These are phyloP conservation scores for Platycercus adscitus DNA, from an alignment of 2,113 vertebrate genomes.

Conservation along the genomic window DNA sequence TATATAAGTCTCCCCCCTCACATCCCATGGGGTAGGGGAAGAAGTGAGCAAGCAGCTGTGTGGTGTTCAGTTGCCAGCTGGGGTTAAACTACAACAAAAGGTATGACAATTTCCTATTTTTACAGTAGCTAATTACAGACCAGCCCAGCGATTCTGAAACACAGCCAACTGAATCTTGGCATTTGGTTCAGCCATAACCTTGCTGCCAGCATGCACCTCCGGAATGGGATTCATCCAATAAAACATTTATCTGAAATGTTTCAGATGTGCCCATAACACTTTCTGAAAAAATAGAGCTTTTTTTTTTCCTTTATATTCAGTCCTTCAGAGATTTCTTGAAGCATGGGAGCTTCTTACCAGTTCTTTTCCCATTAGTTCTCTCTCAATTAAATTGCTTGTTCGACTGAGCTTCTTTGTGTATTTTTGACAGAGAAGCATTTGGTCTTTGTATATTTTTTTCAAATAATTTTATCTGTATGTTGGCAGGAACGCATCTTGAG, in stretches of 20 bases:
- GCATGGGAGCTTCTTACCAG: neutral
- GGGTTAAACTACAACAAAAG: neutral
- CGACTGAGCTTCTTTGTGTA: neutral
- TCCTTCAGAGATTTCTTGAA: neutral
- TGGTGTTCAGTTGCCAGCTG: neutral
- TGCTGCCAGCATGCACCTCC: neutral
- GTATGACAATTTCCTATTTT: slow-evolving; percentile 1
- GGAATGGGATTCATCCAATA: slow-evolving; percentile 21
- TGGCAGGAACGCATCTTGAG: neutral
- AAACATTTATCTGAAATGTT: slow-evolving; percentile 17
- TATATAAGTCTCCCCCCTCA: neutral
- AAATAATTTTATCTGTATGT: slow-evolving; percentile 24
- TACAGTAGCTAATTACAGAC: slow-evolving; percentile 11
- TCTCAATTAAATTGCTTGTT: neutral
- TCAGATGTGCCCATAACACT: neutral
- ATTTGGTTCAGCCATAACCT: neutral
- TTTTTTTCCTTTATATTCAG: neutral
- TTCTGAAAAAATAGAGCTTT: neutral
- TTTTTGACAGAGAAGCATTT: neutral
- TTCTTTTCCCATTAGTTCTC: neutral
- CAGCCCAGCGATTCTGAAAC: neutral
- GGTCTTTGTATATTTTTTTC: slow-evolving; percentile 4
- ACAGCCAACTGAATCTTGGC: slow-evolving; percentile 3
- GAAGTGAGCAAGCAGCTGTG: neutral
- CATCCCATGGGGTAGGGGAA: neutral